These are phyloP conservation scores for Zaprionus ghesquierei DNA, from an alignment of 1,140 invertebrate genomes.

Conservation along the genomic window DNA sequence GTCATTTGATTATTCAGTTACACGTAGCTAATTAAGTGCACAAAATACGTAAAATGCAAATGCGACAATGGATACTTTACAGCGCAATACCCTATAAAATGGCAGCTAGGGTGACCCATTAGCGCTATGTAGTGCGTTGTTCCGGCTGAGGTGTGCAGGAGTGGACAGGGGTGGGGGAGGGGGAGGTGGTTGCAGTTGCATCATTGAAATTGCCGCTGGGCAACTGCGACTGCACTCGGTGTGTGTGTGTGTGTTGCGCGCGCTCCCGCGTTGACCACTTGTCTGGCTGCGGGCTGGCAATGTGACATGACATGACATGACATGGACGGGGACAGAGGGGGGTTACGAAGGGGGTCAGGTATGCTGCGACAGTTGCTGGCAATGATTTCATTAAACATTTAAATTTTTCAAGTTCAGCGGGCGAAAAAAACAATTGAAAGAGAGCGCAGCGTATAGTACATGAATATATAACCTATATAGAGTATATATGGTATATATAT, in stretches of 20 bases:
- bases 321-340: neutral
- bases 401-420: conserved; percentile 76
- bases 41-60: neutral
- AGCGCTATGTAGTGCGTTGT: neutral
- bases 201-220: conserved; percentile 18
- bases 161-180: neutral
- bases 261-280: conserved; percentile 2
- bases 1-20: neutral
- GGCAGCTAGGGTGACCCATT: neutral
- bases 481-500: neutral
- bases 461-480: neutral
- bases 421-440: conserved; percentile 13
- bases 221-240: neutral
- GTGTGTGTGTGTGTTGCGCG: neutral
- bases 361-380: conserved; percentile 32
- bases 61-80: neutral
- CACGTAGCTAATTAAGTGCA: neutral
- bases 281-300: neutral
- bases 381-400: conserved; percentile 78
- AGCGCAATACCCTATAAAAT: neutral
- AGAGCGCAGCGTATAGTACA: neutral
- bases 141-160: neutral
- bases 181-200: conserved; percentile 23
- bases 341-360: neutral
- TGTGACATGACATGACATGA: conserved; percentile 25